A percentile compares a stretch with the other conserved stretches of the same genome.
phyloP scores from a whole-genome alignment of 1,140 invertebrate species.

The Trichonephila inaurata region DNA sequence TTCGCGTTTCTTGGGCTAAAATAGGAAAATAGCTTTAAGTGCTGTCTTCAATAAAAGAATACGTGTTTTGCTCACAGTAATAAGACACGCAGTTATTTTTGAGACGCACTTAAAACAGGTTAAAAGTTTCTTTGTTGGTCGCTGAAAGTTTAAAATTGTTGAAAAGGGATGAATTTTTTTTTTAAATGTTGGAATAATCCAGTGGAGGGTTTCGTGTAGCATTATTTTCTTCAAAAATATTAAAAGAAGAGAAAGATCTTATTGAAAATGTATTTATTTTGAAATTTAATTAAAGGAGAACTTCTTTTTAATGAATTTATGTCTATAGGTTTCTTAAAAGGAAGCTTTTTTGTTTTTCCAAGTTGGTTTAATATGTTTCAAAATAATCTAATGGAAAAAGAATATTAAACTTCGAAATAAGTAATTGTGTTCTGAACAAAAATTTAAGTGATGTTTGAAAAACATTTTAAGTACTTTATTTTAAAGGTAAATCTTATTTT shows the following conservation, averaged over 20 bases:
- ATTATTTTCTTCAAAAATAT: neutral
- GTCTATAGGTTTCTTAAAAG: neutral
- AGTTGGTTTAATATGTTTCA: neutral
- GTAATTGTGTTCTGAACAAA: no score
- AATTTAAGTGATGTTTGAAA: no score
- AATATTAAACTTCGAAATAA: neutral
- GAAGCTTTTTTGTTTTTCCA: neutral
- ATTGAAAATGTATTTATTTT: conserved; percentile 6
- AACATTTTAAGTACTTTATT: no score
- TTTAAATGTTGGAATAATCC: neutral
- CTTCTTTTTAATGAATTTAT: neutral
- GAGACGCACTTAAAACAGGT: neutral
- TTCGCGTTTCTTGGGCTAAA: neutral
- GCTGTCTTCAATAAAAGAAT: neutral
- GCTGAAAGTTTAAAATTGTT: neutral
- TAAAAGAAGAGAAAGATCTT: neutral
- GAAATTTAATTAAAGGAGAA: neutral
- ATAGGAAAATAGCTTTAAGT: conserved; percentile 22
- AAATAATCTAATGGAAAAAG: neutral
- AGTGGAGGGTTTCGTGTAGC: neutral
- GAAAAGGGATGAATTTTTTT: neutral
- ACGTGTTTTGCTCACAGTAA: neutral
- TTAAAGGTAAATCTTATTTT: no score
- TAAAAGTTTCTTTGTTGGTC: neutral
- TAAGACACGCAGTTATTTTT: neutral